Percentiles rank a stretch among this genome's conserved stretches.
Conservation (phyloP, 2,888 invertebrate genomes). For the Lithophane semibrunnea region DNA sequence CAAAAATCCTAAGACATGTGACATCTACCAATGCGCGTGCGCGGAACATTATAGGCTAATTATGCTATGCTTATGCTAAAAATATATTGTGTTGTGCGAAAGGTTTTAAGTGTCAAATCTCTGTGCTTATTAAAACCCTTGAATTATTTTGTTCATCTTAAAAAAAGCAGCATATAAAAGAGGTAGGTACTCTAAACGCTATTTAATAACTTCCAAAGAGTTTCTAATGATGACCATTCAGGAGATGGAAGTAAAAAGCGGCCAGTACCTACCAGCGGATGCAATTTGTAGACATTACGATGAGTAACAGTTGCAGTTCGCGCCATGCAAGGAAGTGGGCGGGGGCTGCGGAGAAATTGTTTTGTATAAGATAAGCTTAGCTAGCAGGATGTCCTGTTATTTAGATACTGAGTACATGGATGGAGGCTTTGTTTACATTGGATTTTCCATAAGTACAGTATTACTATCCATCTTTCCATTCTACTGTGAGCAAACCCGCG, state of each 20-base stretch:
- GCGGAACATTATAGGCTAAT: too few species aligned
- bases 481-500: neutral
- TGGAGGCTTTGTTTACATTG: neutral
- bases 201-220: slow-evolving; percentile 50
- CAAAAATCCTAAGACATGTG: too few species aligned
- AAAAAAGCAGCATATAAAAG: slow-evolving; percentile 3
- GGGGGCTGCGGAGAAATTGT: slow-evolving; percentile 48
- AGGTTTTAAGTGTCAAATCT: neutral
- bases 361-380: slow-evolving; percentile 44
- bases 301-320: slow-evolving; percentile 33
- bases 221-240: slow-evolving; percentile 51
- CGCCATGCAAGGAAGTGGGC: slow-evolving; percentile 59
- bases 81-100: neutral
- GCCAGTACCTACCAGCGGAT: slow-evolving; percentile 41
- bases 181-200: slow-evolving; percentile 14
- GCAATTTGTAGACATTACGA: slow-evolving; percentile 54
- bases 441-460: neutral
- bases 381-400: slow-evolving; percentile 59
- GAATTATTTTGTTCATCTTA: neutral
- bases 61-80: too few species aligned
- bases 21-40: too few species aligned
- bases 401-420: slow-evolving; percentile 9
- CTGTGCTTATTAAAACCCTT: neutral
- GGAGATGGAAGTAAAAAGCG: slow-evolving; percentile 44
- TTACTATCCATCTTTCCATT: neutral